Evolutionary conservation across 2,113 vertebrate genomes (phyloP).

Genomic region (Okapia johnstoni): DNA sequence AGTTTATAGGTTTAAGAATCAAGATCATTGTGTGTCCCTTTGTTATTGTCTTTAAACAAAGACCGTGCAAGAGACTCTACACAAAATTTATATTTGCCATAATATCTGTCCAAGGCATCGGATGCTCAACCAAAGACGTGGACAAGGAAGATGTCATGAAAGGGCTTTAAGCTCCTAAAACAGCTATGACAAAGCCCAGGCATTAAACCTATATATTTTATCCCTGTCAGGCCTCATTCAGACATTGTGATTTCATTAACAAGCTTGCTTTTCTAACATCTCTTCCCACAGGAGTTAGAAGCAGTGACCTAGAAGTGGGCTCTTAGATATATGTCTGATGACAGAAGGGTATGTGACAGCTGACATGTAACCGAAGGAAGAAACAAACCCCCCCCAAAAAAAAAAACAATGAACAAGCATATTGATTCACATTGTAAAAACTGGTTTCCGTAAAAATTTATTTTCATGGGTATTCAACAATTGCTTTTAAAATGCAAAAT

Average conservation of each 20-base stretch:
- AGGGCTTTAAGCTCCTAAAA: not conserved
- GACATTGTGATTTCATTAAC: slow-evolving; percentile 62
- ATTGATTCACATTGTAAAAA: not conserved
- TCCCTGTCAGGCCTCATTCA: not conserved
- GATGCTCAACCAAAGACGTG: not conserved
- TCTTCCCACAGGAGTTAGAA: slow-evolving; percentile 55
- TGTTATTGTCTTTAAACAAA: not conserved
- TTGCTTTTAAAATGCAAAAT: not conserved
- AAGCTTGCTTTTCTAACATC: not conserved
- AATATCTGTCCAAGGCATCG: not conserved
- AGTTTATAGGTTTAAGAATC: not conserved
- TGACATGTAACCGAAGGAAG: slow-evolving; percentile 35
- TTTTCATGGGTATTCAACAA: not conserved
- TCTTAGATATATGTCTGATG: slow-evolving; percentile 27
- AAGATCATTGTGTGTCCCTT: not conserved
- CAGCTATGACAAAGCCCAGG: not conserved
- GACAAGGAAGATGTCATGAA: not conserved
- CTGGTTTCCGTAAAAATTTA: not conserved
- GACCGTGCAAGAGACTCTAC: not conserved
- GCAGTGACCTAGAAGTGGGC: slow-evolving; percentile 56
- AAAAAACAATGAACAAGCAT: not conserved
- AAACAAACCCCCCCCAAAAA: not conserved
- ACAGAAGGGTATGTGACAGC: slow-evolving; percentile 49
- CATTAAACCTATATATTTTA: not conserved
- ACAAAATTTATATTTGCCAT: not conserved